phyloP scores from a whole-genome alignment of 2,113 vertebrate species.

The Hyperopisus bebe region DNA sequence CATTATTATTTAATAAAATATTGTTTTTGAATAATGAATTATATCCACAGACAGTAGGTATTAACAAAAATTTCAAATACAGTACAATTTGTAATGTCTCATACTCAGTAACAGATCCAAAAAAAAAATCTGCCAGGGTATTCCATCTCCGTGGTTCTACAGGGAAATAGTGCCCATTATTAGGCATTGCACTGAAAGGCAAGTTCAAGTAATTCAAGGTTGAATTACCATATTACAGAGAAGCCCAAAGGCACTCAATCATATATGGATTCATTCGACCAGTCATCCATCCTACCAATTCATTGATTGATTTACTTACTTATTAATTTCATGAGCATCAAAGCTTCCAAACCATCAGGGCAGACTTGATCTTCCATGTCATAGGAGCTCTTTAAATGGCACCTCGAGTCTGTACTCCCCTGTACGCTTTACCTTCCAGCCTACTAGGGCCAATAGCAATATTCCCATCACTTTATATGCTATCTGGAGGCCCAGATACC shows the following conservation, averaged over 20 bases:
- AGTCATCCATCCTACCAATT: not conserved
- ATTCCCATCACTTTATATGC: conserved; percentile 78
- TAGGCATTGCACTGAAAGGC: not conserved
- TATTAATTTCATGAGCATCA: not conserved
- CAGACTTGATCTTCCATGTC: conserved; percentile 20
- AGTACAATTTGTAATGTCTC: not conserved
- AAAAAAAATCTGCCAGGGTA: not conserved
- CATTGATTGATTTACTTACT: not conserved
- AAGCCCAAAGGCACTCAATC: not conserved
- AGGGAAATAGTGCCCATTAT: not conserved
- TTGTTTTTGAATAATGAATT: not conserved
- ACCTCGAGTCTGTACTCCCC: conserved; percentile 83
- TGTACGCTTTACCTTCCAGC: conserved; percentile 79
- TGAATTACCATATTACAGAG: not conserved
- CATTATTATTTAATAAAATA: not conserved
- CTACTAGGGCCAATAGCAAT: conserved; percentile 63
- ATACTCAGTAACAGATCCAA: not conserved
- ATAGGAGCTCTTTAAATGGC: conserved; percentile 52
- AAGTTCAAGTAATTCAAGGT: not conserved
- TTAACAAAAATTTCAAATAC: not conserved
- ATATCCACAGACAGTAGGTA: not conserved
- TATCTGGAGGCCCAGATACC: conserved; percentile 85
- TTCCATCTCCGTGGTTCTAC: not conserved
- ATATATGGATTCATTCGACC: not conserved
- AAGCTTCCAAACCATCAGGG: not conserved